Percentiles rank a stretch among this genome's conserved stretches.
Conservation (phyloP, 2,113 vertebrate species). For the Hemiprocne comata region DNA sequence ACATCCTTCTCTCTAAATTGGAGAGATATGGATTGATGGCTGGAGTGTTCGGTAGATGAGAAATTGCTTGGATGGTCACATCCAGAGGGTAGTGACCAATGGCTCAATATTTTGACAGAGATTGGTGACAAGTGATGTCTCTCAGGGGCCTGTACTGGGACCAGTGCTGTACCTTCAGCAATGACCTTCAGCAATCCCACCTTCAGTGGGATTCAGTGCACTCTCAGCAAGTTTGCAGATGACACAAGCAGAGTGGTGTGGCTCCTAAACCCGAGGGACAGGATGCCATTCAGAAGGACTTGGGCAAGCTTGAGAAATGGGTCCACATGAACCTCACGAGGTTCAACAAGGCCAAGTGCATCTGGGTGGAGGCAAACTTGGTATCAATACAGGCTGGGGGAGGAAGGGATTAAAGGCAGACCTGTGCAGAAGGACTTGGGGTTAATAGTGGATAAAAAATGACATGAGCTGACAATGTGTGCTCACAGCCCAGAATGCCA, state of each 20-base stretch:
- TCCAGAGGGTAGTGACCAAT: not conserved
- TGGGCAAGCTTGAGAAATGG: no score
- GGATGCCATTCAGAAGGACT: not conserved
- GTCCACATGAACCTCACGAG: no score
- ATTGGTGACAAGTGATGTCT: not conserved
- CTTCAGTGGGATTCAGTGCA: not conserved
- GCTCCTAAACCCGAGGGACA: accelerated
- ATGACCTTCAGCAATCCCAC: not conserved
- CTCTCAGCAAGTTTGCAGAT: not conserved
- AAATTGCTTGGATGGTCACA: not conserved
- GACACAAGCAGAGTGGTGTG: not conserved
- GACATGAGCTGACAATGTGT: not conserved
- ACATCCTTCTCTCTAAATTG: no score
- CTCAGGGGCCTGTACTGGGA: not conserved
- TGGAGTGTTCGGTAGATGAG: not conserved
- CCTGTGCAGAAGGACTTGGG: not conserved
- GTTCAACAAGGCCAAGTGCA: no score
- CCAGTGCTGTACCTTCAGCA: not conserved
- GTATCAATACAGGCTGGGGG: no score
- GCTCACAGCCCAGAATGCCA: not conserved
- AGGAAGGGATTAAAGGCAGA: no score
- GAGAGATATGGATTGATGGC: not conserved
- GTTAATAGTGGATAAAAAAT: not conserved
- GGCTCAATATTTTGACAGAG: not conserved
- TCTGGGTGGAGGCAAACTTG: no score